Base-by-base conservation (phyloP, 2,797 vertebrate genomes). In the Schizopygopsis malacanthus region DNA sequence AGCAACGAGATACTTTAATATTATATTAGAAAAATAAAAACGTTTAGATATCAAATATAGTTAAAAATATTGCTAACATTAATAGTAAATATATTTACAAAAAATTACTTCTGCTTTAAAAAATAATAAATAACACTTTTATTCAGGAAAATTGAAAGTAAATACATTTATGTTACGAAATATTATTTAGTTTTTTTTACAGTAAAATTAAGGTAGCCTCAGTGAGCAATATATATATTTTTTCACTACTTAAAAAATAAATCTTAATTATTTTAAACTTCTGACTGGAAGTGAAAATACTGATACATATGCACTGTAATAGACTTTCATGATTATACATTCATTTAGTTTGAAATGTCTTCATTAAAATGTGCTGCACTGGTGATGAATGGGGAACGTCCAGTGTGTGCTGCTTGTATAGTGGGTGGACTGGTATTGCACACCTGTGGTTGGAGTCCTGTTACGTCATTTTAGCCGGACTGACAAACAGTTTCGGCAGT, bases 391-490 rank as follows among this genome's bases (percentile, higher is more conserved):
- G 16, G 56, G n/a, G 9, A 25, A 45, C 63, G 56, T 20, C 39
- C 39, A 3, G 15, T 18, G 39, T 25, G n/a, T 45, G 56, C 59
- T 59, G 52, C 1, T 11, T 28, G 25, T 18, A 50, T 73, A 28
- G 52, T 20, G 33, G 72, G 15, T 18, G 16, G 72, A 33, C 6
- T 47, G 10, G n/a, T 47, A 12, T 41, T 54, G 20, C 37, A 56
- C 75, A 59, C 52, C 75, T 59, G 76, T n/a, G 52, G 33, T 78
- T 78, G 54, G 50, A 78, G 41, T 59, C 9, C 22, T 25, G 15
- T 41, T 43, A 61, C 43, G 39, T 61, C 1, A 28, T 43, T 61
- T 9, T 10, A 25, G 4, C 22, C 9, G 0, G 13, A 43, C 20
- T 16, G 37, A 22, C 56, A 18, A 4, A 28, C 8, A 45, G 77